These are phyloP conservation scores for Sepioteuthis lessoniana DNA, from an alignment of 2,888 invertebrate species.

Conservation along the genomic window DNA sequence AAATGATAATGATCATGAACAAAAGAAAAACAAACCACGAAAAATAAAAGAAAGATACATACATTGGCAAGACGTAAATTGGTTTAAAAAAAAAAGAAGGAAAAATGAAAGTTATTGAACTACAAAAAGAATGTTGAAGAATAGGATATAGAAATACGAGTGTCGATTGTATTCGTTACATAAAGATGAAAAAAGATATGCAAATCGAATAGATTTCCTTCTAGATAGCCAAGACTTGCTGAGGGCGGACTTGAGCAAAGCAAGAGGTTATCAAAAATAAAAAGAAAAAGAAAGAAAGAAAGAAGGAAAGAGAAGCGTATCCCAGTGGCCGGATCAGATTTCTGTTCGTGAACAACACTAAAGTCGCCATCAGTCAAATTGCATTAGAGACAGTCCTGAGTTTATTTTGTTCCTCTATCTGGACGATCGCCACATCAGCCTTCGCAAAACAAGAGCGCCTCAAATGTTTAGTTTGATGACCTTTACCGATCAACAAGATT, in stretches of 20 bases:
- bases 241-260: not conserved
- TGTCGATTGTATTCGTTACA: not conserved
- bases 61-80: not conserved
- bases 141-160: not conserved
- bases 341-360: not conserved
- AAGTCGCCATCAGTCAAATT: not conserved
- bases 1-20: conserved; percentile 13
- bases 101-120: too few relatives aligned
- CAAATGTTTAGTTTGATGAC: not conserved
- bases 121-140: not conserved
- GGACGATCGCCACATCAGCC: not conserved
- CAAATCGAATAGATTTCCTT: conserved; percentile 33
- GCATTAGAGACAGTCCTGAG: not conserved
- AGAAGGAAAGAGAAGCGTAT: not conserved
- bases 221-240: not conserved
- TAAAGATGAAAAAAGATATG: not conserved
- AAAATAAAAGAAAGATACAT: too few relatives aligned
- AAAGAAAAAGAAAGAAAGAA: too few relatives aligned
- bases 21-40: not conserved
- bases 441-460: not conserved
- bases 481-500: conserved; percentile 10
- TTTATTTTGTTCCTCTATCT: not conserved
- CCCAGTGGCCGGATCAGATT: not conserved
- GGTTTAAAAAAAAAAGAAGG: not conserved
- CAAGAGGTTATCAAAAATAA: not conserved